These are phyloP conservation scores for Oreochromis grahami DNA, from an alignment of 2,797 vertebrate species.

Conservation along the genomic window DNA sequence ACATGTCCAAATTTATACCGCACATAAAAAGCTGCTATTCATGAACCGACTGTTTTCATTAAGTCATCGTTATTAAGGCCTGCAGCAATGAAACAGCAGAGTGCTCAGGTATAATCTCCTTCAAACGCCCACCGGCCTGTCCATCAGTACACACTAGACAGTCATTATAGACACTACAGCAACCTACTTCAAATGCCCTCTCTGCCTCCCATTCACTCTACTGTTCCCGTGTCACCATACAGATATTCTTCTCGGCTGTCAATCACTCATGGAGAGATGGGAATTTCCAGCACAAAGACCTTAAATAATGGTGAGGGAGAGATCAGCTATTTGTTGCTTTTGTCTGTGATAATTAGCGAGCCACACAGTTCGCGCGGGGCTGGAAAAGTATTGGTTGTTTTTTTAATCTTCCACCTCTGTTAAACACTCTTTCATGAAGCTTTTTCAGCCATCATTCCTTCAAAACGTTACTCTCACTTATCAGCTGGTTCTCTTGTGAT, in stretches of 20 bases:
- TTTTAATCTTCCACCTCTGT: slow-evolving; percentile 43
- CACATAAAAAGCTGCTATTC: slow-evolving; percentile 9
- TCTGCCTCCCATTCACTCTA: slow-evolving; percentile 13
- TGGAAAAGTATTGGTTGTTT: background rate
- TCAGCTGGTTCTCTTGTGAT: background rate
- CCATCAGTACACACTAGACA: slow-evolving; percentile 48
- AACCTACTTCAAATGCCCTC: slow-evolving; percentile 42
- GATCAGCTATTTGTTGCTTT: slow-evolving; percentile 17
- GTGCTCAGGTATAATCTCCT: slow-evolving; percentile 57
- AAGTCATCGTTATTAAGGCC: slow-evolving; percentile 20
- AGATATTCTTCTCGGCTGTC: slow-evolving; percentile 46
- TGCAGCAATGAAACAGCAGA: slow-evolving; percentile 14
- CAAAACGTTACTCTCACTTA: background rate
- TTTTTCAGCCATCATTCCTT: background rate
- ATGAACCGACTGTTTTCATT: slow-evolving; percentile 24
- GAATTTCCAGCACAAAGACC: slow-evolving; percentile 21
- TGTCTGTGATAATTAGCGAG: slow-evolving; percentile 21
- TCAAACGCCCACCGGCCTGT: slow-evolving; percentile 50
- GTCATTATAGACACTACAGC: slow-evolving; percentile 54
- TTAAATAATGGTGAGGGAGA: background rate
- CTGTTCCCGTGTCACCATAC: slow-evolving; percentile 20
- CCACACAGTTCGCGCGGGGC: background rate
- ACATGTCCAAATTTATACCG: background rate
- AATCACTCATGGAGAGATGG: slow-evolving; percentile 11
- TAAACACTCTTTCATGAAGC: background rate